Conservation (phyloP, 1,140 invertebrate genomes). For the Caligus rogercresseyi region DNA sequence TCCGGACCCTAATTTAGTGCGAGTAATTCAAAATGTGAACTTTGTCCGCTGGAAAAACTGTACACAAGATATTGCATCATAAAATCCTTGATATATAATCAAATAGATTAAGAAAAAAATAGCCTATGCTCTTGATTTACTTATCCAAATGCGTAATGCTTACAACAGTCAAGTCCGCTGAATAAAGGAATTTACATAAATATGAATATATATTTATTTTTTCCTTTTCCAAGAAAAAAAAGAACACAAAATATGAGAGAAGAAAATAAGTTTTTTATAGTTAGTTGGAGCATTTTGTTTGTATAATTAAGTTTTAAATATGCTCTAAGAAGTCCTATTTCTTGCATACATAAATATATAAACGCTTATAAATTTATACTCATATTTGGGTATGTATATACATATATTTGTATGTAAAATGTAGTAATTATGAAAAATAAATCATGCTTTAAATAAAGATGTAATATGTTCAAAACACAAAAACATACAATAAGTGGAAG, state of each 20-base stretch:
- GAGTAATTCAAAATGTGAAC: no score
- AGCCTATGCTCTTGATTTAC: not conserved
- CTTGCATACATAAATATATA: slow-evolving; percentile 7
- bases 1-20: no score
- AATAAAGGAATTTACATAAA: no score
- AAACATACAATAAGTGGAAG: no score
- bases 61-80: no score
- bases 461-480: no score
- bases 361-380: not conserved
- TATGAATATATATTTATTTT: not conserved
- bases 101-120: not conserved
- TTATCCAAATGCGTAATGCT: no score
- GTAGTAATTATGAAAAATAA: no score
- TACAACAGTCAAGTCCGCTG: no score
- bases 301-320: not conserved
- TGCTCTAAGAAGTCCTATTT: not conserved
- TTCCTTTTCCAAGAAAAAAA: not conserved
- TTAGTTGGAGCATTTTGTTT: not conserved
- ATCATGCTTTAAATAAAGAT: no score
- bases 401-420: not conserved
- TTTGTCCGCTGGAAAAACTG: no score
- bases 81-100: not conserved
- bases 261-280: not conserved
- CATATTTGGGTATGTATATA: not conserved
- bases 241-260: not conserved